Conservation (phyloP, 2,888 invertebrate genomes). For the Hedya salicella region DNA sequence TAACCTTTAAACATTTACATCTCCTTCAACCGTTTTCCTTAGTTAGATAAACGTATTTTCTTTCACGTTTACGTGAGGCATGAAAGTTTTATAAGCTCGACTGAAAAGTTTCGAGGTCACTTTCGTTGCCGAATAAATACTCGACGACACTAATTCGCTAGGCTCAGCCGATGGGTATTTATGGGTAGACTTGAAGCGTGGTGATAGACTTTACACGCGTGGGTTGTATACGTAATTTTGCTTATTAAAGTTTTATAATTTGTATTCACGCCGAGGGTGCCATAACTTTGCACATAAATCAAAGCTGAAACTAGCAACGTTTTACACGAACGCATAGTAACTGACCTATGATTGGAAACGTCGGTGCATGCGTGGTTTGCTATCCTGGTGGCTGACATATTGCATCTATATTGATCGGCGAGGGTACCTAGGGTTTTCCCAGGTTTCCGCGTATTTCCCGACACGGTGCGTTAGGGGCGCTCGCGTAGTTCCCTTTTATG, state of each 20-base stretch:
- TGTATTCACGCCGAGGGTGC: conserved; percentile 21
- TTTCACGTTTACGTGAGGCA: conserved; percentile 32
- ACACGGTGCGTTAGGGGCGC: conserved; percentile 12
- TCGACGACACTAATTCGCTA: conserved; percentile 37
- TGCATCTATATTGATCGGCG: conserved; percentile 67
- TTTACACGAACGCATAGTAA: conserved; percentile 55
- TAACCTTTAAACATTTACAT: conserved; percentile 23
- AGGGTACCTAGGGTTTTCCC: conserved; percentile 43
- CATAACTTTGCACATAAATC: conserved; percentile 32
- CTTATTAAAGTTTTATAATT: conserved; percentile 24
- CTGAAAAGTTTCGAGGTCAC: conserved; percentile 49
- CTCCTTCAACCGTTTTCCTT: conserved; percentile 21
- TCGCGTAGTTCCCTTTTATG: conserved; percentile 12
- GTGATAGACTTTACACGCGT: neutral
- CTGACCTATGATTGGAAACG: conserved; percentile 73
- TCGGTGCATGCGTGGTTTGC: conserved; percentile 71
- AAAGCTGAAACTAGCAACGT: conserved; percentile 16
- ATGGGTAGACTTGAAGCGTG: neutral
- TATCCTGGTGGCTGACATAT: conserved; percentile 59
- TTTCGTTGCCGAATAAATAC: conserved; percentile 43
- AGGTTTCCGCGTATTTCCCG: conserved; percentile 25
- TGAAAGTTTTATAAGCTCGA: conserved; percentile 48
- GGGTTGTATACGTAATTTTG: conserved; percentile 3
- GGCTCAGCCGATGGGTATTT: conserved; percentile 27
- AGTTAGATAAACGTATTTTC: conserved; percentile 13